A percentile compares a stretch with the other conserved stretches of the same genome.
These are phyloP conservation scores for Euborellia annulipes DNA, from an alignment of 1,140 invertebrate species.

Conservation along the genomic window DNA sequence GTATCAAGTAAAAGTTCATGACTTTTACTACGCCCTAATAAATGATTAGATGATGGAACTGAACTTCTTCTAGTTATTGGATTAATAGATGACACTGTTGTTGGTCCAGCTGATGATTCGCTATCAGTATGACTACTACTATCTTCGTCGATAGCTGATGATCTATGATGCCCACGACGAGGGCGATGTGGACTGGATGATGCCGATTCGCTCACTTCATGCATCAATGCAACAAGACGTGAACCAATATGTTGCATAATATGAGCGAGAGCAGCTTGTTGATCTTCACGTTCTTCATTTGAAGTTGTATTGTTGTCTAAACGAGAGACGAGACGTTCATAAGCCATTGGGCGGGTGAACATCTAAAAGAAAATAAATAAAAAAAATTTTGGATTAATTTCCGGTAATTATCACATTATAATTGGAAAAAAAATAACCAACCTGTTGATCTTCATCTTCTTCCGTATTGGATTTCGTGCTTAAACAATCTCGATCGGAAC, in stretches of 20 bases:
- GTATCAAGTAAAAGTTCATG: conserved; percentile 54
- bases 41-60: conserved; percentile 21
- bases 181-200: conserved; percentile 10
- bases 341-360: no score
- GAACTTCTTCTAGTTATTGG: no score
- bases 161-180: neutral
- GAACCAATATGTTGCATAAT: conserved; percentile 86
- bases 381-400: no score
- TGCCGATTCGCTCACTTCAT: conserved; percentile 57
- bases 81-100: no score
- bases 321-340: conserved; percentile 50
- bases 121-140: no score
- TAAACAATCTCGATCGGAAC: conserved; percentile 62
- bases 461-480: no score
- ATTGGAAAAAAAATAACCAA: no score
- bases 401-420: no score
- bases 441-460: no score
- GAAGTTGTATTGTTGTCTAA: conserved; percentile 39
- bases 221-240: conserved; percentile 77
- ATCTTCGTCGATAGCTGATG: no score
- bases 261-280: conserved; percentile 46
- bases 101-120: no score
- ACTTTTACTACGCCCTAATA: conserved; percentile 51
- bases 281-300: conserved; percentile 33
- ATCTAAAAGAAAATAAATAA: no score